These are phyloP conservation scores for Vireo griseus DNA, from an alignment of 2,797 vertebrate genomes.

Conservation along the genomic window DNA sequence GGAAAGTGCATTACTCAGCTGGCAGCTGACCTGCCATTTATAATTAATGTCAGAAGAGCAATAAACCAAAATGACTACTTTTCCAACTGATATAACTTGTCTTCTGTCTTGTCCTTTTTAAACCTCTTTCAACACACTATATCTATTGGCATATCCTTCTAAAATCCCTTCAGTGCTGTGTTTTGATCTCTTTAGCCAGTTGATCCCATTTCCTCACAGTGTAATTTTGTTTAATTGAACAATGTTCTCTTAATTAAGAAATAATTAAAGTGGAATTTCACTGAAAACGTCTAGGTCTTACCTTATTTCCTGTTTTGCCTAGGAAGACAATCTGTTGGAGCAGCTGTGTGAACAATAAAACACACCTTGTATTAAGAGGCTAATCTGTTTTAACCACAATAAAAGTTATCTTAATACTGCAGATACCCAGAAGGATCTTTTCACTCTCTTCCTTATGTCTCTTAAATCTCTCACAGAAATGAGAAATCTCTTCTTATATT, in stretches of 20 bases:
- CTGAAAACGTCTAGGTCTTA: constrained; percentile 44
- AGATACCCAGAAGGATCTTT: constrained; percentile 55
- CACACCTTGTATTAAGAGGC: constrained; percentile 54
- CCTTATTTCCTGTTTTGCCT: constrained; percentile 41
- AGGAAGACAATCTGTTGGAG: constrained; percentile 65
- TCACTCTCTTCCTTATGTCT: constrained; percentile 38
- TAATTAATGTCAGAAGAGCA: constrained; percentile 63
- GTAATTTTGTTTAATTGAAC: constrained; percentile 56
- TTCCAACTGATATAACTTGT: constrained; percentile 45
- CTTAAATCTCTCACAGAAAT: constrained; percentile 56
- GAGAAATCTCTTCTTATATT: constrained; percentile 33
- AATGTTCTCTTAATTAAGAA: constrained; percentile 67
- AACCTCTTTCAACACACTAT: neutral
- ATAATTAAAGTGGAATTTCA: constrained; percentile 66
- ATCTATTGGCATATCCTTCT: neutral
- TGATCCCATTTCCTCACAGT: constrained; percentile 45
- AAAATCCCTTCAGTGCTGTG: neutral
- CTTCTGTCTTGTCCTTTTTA: constrained; percentile 37
- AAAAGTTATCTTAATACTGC: constrained; percentile 51
- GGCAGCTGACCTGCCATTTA: constrained; percentile 61
- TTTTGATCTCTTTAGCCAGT: constrained; percentile 41
- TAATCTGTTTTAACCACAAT: constrained; percentile 58
- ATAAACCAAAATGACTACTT: constrained; percentile 61
- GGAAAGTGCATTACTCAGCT: neutral
- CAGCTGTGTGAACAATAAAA: constrained; percentile 64